Evolutionary conservation across 1,140 invertebrate species (phyloP), one percentile per base, ranked within the genome.

Genomic region (Odontomachus brunneus): DNA sequence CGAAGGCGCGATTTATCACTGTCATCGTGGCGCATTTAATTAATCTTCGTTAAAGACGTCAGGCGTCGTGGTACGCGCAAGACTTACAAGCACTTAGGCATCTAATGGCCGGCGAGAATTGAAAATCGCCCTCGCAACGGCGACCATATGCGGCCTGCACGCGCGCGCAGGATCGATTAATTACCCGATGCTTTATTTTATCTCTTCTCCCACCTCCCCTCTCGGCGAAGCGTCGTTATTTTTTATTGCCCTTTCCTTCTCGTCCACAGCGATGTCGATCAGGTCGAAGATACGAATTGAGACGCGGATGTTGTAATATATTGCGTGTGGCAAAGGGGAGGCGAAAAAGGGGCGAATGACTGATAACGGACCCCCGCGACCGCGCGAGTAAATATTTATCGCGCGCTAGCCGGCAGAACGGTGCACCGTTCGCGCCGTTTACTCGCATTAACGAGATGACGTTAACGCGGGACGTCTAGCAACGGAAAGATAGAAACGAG

Each of bases 1-100:
- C 65, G 75, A n/a, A n/a, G 22, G 44, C 72, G 73, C 73, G 73
- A 80, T 80, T 80, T 80, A 71, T 80, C 75, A 80, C 75, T 71
- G 75, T 71, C 75, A 80, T 80, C 66, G 51, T 57, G 53, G 14
- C 24, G 75, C 65, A 59, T 80, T 80, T 71, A 80, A 80, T 80
- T 80, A 80, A 80, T 80, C 75, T 71, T 80, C 65, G 65, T 80
- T 80, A 80, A 80, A 69, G 75, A 80, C 33, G 53, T 80, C 65
- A 59, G 22, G 48, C 44, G 65, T 80, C 75, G 38, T 14, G 49
- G 65, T 48, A 15, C 75, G 24, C 24, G 65, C 51, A 59, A 71
- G 38, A 48, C 65, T 80, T 80, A 80, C 75, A 48, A 59, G 75
- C 63, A 57, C 33, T 80, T 80, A 80, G 72, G 69, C 57, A n/a